phyloP scores from a whole-genome alignment of 2,113 vertebrate genomes.

The Cnemophilus loriae region DNA sequence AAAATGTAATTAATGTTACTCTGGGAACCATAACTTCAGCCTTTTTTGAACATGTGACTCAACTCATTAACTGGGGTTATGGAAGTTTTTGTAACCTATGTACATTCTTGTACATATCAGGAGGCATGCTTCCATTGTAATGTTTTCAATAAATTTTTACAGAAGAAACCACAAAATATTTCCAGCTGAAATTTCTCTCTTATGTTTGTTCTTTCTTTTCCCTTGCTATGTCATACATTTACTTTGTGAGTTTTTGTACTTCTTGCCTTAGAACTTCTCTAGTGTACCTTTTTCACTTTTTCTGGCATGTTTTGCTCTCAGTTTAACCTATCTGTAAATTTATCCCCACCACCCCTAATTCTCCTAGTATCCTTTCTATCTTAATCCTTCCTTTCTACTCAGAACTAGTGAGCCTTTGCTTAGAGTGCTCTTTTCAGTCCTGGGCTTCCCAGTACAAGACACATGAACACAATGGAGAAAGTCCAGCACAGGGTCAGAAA shows the following conservation, averaged over 20 bases:
- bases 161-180: neutral
- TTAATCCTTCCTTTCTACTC: neutral
- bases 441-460: neutral
- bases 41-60: neutral
- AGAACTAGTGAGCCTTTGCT: neutral
- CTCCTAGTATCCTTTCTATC: neutral
- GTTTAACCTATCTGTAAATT: neutral
- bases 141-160: neutral
- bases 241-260: neutral
- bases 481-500: neutral
- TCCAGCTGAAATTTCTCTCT: neutral
- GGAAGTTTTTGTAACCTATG: neutral
- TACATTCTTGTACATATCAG: neutral
- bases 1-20: neutral
- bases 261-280: neutral
- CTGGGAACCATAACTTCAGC: neutral
- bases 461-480: accelerated
- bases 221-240: neutral
- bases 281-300: neutral
- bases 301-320: neutral
- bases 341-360: neutral
- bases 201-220: neutral
- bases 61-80: neutral
- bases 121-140: neutral
- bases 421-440: neutral